Evolutionary conservation across 2,113 vertebrate species (phyloP).

Genomic region (Vanacampus margaritifer): DNA sequence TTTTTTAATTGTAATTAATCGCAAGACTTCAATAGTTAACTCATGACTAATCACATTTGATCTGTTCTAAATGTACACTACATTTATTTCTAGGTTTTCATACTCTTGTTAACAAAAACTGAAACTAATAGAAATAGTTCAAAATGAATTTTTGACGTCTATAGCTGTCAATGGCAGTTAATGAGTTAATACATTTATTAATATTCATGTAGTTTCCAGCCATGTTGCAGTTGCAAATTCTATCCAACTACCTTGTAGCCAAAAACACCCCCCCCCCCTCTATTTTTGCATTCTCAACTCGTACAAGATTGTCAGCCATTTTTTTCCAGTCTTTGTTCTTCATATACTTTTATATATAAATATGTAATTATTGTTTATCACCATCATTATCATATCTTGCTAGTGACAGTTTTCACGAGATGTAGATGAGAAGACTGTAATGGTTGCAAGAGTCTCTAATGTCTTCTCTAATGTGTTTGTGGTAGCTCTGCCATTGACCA

Average conservation of each 20-base stretch:
- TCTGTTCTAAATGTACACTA: too few relatives aligned
- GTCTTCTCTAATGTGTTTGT: neutral
- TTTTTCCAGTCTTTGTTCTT: neutral
- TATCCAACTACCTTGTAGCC: too few relatives aligned
- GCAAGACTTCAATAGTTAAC: too few relatives aligned
- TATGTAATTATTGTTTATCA: too few relatives aligned
- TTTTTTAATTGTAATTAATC: too few relatives aligned
- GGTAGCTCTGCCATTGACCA: conserved; percentile 71
- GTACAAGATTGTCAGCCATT: neutral
- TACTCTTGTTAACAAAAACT: too few relatives aligned
- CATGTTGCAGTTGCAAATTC: neutral
- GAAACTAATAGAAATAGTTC: too few relatives aligned
- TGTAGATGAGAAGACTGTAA: neutral
- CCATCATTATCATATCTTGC: neutral
- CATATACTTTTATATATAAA: neutral
- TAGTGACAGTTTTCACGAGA: neutral
- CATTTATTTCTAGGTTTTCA: too few relatives aligned
- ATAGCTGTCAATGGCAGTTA: too few relatives aligned
- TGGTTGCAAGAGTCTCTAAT: neutral
- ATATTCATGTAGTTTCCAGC: neutral
- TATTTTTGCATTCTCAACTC: neutral
- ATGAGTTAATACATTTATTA: neutral
- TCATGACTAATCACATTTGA: too few relatives aligned
- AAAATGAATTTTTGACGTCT: too few relatives aligned
- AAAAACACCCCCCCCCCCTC: too few relatives aligned